Evolutionary conservation across 2,113 vertebrate species (phyloP), one percentile per base, ranked within the genome.

Genomic region (Phalacrocorax aristotelis): DNA sequence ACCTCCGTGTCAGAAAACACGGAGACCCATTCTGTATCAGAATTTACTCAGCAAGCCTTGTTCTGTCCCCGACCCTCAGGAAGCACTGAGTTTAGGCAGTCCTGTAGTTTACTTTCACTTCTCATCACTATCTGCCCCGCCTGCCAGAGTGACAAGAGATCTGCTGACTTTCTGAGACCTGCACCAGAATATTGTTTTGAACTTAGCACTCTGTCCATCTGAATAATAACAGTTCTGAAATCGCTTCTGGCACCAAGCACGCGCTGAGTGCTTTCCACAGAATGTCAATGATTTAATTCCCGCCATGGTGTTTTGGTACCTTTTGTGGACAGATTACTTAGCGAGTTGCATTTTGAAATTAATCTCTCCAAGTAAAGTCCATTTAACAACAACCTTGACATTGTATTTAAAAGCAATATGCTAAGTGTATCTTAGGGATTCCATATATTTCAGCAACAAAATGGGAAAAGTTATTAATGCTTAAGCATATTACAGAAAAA

Each of bases 1-100:
- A 42, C 3, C 54, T 69, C 49, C 48, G 27, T 34, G 65, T 36
- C 40, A 68, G 52, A 52, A 34, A 64, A 60, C 42, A 40, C 0
- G 0, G 22, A 11, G 64, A 38, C 32, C 15, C 5, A 0, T 5
- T 29, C 36, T 29, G 6, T 0, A 18, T 10, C 57, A 58, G 48
- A 29, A 61, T 17, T 76, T 21, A 68, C 55, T 22, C 49, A 13
- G 60, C 11, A 36, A 62, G 44, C 36, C 54, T 42, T 62, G 83
- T 10, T 34, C 77, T 15, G 42, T 25, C 34, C 87, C 54, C 29
- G 58, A 2, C 51, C 21, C 17, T 10, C 54, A 15, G 2, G 4
- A 12, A 78, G 15, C 30, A 15, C 54, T 0, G 4, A 48, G 57
- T 46, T 81, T 16, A 48, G 30, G 77, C 64, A 87, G 42, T 4